A percentile compares a stretch with the other conserved stretches of the same genome.
Conservation (phyloP, 2,113 vertebrate genomes). For the Neopipo cinnamomea region DNA sequence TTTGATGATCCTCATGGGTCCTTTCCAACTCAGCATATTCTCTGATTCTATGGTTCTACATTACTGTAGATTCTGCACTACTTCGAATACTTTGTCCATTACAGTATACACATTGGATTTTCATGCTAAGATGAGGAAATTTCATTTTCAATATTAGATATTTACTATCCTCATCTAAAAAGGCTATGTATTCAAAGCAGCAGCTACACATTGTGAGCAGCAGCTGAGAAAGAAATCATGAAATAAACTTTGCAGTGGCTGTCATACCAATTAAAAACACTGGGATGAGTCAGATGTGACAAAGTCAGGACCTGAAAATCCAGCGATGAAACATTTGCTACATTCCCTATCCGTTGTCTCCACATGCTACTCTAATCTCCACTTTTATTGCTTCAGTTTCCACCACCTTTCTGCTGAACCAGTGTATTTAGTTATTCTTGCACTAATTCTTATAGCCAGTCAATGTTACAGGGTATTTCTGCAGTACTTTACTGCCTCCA, state of each 20-base stretch:
- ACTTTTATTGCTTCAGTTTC: neutral
- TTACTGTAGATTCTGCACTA: neutral
- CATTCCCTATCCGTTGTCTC: neutral
- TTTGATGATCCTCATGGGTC: neutral
- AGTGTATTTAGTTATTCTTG: neutral
- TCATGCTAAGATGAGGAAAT: neutral
- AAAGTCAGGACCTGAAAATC: neutral
- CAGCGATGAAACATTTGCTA: neutral
- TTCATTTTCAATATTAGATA: neutral
- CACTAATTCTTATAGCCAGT: neutral
- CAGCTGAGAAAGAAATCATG: neutral
- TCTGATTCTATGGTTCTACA: neutral
- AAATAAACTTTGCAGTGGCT: neutral
- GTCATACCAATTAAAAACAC: neutral
- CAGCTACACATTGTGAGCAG: neutral
- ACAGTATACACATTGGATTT: neutral
- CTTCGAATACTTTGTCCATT: neutral
- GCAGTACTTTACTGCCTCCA: neutral
- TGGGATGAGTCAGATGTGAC: neutral
- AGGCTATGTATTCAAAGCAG: neutral
- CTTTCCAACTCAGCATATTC: neutral
- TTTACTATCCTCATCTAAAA: neutral
- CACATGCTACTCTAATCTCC: neutral
- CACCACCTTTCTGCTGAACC: neutral
- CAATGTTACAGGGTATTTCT: neutral